A percentile compares a stretch with the other conserved stretches of the same genome.
Conservation (phyloP, 64 coral and sea anemone genomes). For the Acropora tenuis region DNA sequence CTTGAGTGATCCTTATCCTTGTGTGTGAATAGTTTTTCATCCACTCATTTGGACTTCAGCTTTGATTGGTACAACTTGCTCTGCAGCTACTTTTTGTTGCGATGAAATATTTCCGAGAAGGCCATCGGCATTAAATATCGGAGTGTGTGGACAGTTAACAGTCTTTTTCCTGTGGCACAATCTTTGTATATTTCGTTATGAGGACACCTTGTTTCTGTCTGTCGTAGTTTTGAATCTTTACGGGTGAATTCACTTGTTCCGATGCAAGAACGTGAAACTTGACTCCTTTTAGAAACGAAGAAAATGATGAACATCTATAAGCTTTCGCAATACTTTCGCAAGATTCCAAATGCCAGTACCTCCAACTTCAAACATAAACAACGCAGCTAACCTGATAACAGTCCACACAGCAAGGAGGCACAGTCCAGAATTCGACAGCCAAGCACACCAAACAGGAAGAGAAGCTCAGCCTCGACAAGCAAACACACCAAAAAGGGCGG, state of each 20-base stretch:
- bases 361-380: no score
- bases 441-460: no score
- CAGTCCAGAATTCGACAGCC: no score
- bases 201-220: not conserved
- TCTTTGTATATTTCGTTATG: not conserved
- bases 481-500: no score
- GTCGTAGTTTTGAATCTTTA: not conserved
- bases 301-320: no score
- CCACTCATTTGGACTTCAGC: conserved; percentile 29
- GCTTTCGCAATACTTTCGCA: no score
- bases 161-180: not conserved
- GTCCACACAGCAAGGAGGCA: no score
- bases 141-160: not conserved
- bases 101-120: not conserved
- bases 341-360: no score
- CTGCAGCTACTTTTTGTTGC: conserved; percentile 6
- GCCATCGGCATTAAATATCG: not conserved
- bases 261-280: not conserved
- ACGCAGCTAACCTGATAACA: no score
- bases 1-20: not conserved
- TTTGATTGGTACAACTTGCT: conserved; percentile 35
- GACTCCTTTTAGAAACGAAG: no score
- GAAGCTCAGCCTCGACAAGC: no score
- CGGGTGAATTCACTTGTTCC: not conserved
- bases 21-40: conserved; percentile 8